A percentile compares a stretch with the other conserved stretches of the same genome.
Conservation (phyloP, 2,797 vertebrate species). For the Mus spretus region DNA sequence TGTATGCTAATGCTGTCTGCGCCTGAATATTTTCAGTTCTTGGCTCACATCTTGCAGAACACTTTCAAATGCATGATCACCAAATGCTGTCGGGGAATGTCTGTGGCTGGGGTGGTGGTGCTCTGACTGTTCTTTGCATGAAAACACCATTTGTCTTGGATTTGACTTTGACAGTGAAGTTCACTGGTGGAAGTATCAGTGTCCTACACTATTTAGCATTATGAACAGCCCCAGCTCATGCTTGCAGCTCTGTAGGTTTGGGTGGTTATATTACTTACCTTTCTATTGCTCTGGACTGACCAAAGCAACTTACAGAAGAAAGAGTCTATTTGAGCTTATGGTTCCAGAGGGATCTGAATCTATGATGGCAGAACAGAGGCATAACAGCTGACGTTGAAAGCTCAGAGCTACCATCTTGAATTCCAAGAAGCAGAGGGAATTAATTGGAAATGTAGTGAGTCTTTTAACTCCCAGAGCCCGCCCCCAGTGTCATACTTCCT, state of each 20-base stretch:
- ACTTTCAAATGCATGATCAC: not conserved
- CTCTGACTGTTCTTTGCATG: not conserved
- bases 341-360: not conserved
- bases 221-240: accelerated
- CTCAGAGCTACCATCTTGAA: not conserved
- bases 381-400: not conserved
- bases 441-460: not conserved
- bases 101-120: not conserved
- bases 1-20: accelerated
- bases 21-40: not conserved
- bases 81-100: not conserved
- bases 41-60: not conserved
- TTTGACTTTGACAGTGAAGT: not conserved
- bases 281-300: not conserved
- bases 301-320: not conserved
- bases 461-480: not conserved
- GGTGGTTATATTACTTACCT: not conserved
- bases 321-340: not conserved
- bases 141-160: not conserved
- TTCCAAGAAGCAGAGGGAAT: not conserved
- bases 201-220: accelerated
- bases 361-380: not conserved
- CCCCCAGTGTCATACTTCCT: not conserved
- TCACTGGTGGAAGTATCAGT: accelerated
- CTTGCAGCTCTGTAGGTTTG: not conserved